Evolutionary conservation across 2,113 vertebrate genomes (phyloP), one percentile per base, ranked within the genome.

Genomic region (Dunckerocampus dactyliophorus): DNA sequence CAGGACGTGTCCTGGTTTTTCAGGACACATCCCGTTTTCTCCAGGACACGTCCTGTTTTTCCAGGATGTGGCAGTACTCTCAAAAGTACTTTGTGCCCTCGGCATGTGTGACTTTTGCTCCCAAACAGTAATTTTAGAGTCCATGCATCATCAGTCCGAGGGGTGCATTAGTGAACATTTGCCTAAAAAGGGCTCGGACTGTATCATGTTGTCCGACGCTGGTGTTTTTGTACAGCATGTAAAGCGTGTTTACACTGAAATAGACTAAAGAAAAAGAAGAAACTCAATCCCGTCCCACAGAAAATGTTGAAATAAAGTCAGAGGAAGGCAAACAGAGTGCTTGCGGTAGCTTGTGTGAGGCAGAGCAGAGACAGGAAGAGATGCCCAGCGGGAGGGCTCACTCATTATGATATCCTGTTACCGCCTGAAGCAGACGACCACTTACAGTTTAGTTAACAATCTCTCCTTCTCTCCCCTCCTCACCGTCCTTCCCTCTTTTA

Each of bases 391-490:
- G 83, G 82, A 77, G 80, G 75, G 57, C 67, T 43, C 17, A 62
- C 74, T 86, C 77, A 86, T 88, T 86, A 87, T 84, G 79, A 45
- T 80, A 82, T 86, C 79, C 72, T 46, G 69, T 87, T 87, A 78
- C 85, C 77, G 75, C 76, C 71, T 8, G 67, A 65, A 83, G 85
- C 79, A 75, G 75, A 69, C 72, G 22, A 65, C 63, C 72, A 79
- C 69, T 73, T 63, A 69, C 68, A 76, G 57, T 72, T 69, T 49
- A 71, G 63, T 49, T 59, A 53, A 64, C 62, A 64, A 51, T 57
- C 67, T 65, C 47, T 16, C 58, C 19, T 3, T 12, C 45, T 3
- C 49, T 45, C 4, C 34, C 58, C 19, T 3, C 9, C 45, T 3
- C 49, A 45, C 4, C 34, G 17, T 14, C 21, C 28, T 63, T 63